These are phyloP conservation scores for Patella pellucida DNA, from an alignment of 2,888 invertebrate species.

Conservation along the genomic window DNA sequence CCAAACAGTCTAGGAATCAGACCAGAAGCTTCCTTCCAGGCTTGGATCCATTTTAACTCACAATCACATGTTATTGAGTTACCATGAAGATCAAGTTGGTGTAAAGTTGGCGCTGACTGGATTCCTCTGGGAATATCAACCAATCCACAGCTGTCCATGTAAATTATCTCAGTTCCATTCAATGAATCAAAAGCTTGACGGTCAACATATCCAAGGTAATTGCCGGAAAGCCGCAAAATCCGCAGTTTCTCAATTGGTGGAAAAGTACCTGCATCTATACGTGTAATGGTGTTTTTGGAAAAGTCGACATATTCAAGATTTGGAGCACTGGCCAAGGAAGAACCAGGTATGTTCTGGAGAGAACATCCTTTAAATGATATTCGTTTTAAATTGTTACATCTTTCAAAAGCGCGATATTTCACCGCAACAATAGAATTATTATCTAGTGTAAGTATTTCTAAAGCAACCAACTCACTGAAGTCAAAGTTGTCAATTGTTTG, in stretches of 20 bases:
- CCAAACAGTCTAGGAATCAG: constrained; percentile 22
- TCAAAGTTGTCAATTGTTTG: constrained; percentile 18
- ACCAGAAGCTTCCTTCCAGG: constrained; percentile 19
- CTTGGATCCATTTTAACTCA: constrained; percentile 18
- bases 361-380: constrained; percentile 14
- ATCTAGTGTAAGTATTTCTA: constrained; percentile 13
- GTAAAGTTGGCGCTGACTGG: constrained; percentile 17
- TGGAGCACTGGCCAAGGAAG: constrained; percentile 5
- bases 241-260: constrained; percentile 14
- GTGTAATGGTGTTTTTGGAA: constrained; percentile 19
- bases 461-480: constrained; percentile 15
- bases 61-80: constrained; percentile 24
- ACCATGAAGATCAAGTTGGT: constrained; percentile 15
- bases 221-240: constrained; percentile 16
- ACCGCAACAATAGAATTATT: constrained; percentile 13
- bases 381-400: constrained; percentile 6
- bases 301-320: constrained; percentile 14
- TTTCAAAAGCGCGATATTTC: constrained; percentile 20
- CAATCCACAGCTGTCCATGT: constrained; percentile 23
- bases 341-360: constrained; percentile 20
- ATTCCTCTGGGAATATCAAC: constrained; percentile 20
- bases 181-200: constrained; percentile 14
- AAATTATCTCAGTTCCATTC: constrained; percentile 9
- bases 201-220: constrained; percentile 16
- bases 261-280: constrained; percentile 13